Percentiles rank a stretch among this genome's conserved stretches.
Conservation (phyloP, 2,888 invertebrate genomes). For the Theristus sp. region DNA sequence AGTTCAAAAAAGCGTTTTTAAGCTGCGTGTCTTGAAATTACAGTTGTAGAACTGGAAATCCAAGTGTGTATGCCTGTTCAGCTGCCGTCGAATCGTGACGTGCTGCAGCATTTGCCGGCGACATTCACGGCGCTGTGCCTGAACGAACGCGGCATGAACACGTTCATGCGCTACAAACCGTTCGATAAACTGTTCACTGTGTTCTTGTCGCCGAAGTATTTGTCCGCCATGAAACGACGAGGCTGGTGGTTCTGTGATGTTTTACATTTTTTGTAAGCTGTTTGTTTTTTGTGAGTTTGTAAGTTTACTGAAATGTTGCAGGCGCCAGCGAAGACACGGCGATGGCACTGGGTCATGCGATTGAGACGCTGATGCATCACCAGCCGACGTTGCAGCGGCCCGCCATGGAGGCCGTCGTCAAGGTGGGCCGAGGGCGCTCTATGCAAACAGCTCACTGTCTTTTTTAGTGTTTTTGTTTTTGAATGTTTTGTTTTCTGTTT, state of each 20-base stretch:
- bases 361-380: constrained; percentile 73
- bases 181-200: constrained; percentile 62
- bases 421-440: constrained; percentile 32
- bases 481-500: too few relatives aligned
- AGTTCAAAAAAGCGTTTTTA: constrained; percentile 12
- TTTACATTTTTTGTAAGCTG: too few relatives aligned
- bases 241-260: too few relatives aligned
- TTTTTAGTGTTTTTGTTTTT: too few relatives aligned
- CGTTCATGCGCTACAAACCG: constrained; percentile 57
- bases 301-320: not conserved
- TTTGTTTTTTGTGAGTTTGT: constrained; percentile 6
- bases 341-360: constrained; percentile 60
- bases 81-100: constrained; percentile 40
- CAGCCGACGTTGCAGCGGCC: constrained; percentile 59
- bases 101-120: constrained; percentile 61
- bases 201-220: constrained; percentile 56
- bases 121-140: constrained; percentile 68
- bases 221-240: constrained; percentile 53
- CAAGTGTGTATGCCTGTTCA: constrained; percentile 14
- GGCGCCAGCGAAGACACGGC: constrained; percentile 56
- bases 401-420: constrained; percentile 59
- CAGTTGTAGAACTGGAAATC: not conserved
- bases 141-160: constrained; percentile 55
- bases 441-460: not conserved
- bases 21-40: not conserved